phyloP scores from a whole-genome alignment of 2,888 invertebrate genomes.

The Trichogramma dendrolimi region DNA sequence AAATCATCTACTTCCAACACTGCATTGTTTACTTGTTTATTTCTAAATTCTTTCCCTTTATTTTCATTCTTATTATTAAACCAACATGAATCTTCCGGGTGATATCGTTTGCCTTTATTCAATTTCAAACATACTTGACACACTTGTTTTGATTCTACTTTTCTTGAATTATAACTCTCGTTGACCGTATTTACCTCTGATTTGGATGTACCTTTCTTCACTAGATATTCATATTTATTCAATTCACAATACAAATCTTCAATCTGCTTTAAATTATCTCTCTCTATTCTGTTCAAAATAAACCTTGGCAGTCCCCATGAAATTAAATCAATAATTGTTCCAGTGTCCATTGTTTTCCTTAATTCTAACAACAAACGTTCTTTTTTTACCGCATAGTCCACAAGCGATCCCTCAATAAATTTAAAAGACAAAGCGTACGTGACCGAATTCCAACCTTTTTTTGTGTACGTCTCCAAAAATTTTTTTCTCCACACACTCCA shows the following conservation, averaged over 20 bases:
- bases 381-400: slow-evolving; percentile 31
- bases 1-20: too few species aligned
- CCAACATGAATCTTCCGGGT: too few species aligned
- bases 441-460: too few species aligned
- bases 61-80: too few species aligned
- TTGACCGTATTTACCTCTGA: too few species aligned
- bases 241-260: background rate
- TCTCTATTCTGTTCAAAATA: slow-evolving; percentile 24
- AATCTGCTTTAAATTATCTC: slow-evolving; percentile 13
- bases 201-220: background rate
- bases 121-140: too few species aligned
- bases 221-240: too few species aligned
- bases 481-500: slow-evolving; percentile 35
- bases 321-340: slow-evolving; percentile 11
- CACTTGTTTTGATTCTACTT: too few species aligned
- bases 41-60: too few species aligned
- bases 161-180: too few species aligned
- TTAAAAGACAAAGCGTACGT: background rate
- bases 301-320: slow-evolving; percentile 24
- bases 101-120: too few species aligned
- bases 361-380: slow-evolving; percentile 21
- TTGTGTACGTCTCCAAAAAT: slow-evolving; percentile 31
- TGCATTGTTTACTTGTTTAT: too few species aligned
- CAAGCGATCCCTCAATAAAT: slow-evolving; percentile 26
- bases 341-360: slow-evolving; percentile 7